Evolutionary conservation across 2,888 invertebrate species (phyloP).

Genomic region (Oxyteleia sp.): DNA sequence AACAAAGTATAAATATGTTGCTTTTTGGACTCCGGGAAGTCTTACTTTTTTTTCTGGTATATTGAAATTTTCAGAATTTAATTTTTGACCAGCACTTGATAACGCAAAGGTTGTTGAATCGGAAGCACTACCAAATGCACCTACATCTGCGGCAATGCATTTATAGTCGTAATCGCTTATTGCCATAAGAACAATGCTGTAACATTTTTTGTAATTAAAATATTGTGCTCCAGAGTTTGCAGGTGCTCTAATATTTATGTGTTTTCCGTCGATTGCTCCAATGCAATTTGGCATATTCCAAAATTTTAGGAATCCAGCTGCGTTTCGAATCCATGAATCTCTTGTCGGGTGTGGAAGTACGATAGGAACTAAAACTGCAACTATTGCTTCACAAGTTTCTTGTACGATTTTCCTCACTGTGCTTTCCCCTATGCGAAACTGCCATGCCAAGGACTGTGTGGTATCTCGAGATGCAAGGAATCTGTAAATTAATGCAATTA

Average conservation of each 20-base stretch:
- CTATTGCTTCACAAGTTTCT: too few species aligned
- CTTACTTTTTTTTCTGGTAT: conserved; percentile 16
- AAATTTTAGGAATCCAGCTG: conserved; percentile 62
- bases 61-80: conserved; percentile 6
- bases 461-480: too few species aligned
- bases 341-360: conserved; percentile 59
- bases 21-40: conserved; percentile 32
- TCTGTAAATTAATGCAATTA: too few species aligned
- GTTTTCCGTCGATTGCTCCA: conserved; percentile 76
- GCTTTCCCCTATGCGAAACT: too few species aligned
- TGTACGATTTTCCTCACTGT: too few species aligned
- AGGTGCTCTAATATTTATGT: conserved; percentile 74
- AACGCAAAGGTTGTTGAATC: conserved; percentile 15
- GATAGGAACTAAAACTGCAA: conserved; percentile 51
- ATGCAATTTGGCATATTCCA: conserved; percentile 77
- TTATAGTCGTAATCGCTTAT: conserved; percentile 38
- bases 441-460: too few species aligned
- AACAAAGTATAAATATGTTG: conserved; percentile 38
- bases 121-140: conserved; percentile 41
- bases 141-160: conserved; percentile 38
- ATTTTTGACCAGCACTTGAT: not conserved
- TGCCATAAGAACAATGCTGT: conserved; percentile 53
- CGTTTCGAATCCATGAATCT: conserved; percentile 63
- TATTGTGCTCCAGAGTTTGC: conserved; percentile 70
- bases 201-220: conserved; percentile 68